Evolutionary conservation across 2,113 vertebrate genomes (phyloP).

Genomic region (Neotoma lepida): DNA sequence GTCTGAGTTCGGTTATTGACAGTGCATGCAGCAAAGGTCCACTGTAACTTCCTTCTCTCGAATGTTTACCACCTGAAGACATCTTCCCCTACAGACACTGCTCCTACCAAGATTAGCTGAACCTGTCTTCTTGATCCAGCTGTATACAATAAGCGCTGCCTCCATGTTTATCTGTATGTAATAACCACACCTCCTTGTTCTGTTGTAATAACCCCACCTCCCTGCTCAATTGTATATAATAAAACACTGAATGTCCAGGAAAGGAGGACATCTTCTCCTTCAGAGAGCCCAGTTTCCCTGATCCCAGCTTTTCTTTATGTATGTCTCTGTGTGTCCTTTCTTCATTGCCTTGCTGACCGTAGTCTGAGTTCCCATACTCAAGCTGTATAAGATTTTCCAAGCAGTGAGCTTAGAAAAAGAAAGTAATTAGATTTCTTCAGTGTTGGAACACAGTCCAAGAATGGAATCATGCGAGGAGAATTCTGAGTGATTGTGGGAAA

Average conservation of each 20-base stretch:
- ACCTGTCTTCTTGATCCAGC: not conserved
- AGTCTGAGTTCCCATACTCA: not conserved
- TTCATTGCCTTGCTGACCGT: not conserved
- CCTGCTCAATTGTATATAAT: not conserved
- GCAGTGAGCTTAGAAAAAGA: not conserved
- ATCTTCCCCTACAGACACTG: not conserved
- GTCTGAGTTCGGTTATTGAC: not conserved
- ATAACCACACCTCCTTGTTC: not conserved
- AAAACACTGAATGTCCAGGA: not conserved
- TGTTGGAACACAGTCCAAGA: not conserved
- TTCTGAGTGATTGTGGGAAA: not conserved
- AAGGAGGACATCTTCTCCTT: not conserved
- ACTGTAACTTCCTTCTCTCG: not conserved
- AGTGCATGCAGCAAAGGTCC: no score
- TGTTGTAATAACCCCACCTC: not conserved
- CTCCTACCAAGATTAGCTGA: not conserved
- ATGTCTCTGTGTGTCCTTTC: not conserved
- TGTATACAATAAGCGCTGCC: no score
- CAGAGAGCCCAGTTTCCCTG: not conserved
- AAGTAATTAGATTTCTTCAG: not conserved
- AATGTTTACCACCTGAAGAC: not conserved
- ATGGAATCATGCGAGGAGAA: not conserved
- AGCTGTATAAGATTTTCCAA: not conserved
- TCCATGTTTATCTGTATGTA: not conserved
- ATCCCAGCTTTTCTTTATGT: not conserved